Evolutionary conservation across 2,113 vertebrate genomes (phyloP), one percentile per base, ranked within the genome.

Genomic region (Hippopotamus amphibius): DNA sequence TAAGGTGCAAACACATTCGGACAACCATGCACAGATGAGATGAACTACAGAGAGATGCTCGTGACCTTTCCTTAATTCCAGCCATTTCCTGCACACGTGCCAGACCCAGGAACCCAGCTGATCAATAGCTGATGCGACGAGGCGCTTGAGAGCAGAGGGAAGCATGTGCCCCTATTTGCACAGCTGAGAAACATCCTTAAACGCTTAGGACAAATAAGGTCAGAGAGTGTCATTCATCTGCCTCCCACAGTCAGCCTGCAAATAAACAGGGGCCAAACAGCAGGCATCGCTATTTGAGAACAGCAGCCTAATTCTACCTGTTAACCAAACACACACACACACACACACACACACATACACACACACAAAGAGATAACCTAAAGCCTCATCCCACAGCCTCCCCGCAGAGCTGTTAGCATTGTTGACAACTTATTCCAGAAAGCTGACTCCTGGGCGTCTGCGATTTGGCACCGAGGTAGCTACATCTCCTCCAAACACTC

Each of bases 351-450:
- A 5, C 24, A 10, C 0, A 17, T 9, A 88, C 12, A 43, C 85
- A 88, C 16, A 53, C 28, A 17, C 1, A 43, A 0, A 74, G 48
- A 10, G 3, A n/a, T 0, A 0, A 1, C 9, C 3, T 0, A 0
- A 53, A 48, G 2, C 0, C 4, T 33, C n/a, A 5, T 72, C 46
- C 26, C 5, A 3, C 33, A 30, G 59, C n/a, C 61, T 72, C 74
- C 71, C 72, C 0, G 0, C 84, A n/a, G 79, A 72, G 59, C 71
- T 46, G 41, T 24, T 6, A 46, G 55, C 30, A 19, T 63, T 7
- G 21, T 71, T 1, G 26, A 26, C 41, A 33, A 12, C 41, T 24
- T 2, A 8, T 88, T 93, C 68, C 26, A 22, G 59, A 80, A 30
- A 68, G 15, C 43, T 6, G 50, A 30, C 79, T 17, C 50, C 48